Evolutionary conservation across 2,113 vertebrate genomes (phyloP).

Genomic region (Heptranchias perlo): DNA sequence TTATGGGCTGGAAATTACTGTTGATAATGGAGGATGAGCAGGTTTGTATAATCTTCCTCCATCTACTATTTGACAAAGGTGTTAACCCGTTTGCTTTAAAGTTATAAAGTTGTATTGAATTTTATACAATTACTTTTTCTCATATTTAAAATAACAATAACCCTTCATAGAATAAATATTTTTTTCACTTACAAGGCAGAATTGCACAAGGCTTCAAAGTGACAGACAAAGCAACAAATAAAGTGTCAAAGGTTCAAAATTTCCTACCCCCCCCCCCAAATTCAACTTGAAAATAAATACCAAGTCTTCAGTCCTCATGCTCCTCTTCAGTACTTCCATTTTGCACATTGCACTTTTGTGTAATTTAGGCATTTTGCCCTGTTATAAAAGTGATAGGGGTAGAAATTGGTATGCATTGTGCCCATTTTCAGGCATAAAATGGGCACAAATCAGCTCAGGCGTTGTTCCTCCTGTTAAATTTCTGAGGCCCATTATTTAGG

Average conservation of each 20-base stretch:
- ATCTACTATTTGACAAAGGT: neutral
- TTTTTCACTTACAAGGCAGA: no score
- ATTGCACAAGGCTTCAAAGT: neutral
- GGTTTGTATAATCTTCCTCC: neutral
- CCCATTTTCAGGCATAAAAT: no score
- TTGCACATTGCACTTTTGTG: no score
- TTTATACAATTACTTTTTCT: neutral
- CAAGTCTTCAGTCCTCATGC: no score
- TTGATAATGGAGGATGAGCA: neutral
- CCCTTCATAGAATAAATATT: neutral
- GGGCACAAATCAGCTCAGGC: no score
- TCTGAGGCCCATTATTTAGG: no score
- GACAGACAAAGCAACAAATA: neutral
- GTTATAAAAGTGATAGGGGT: no score
- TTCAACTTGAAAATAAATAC: neutral
- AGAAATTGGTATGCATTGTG: no score
- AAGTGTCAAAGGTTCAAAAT: neutral
- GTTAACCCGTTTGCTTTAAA: neutral
- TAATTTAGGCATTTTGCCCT: no score
- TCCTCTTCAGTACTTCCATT: no score
- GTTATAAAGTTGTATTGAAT: neutral
- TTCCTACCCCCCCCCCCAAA: neutral
- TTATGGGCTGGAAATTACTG: neutral
- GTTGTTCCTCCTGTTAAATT: no score
- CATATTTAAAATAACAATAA: neutral